Base-by-base conservation (phyloP, 1,140 invertebrate genomes). In the Potamilus streckersoni region DNA sequence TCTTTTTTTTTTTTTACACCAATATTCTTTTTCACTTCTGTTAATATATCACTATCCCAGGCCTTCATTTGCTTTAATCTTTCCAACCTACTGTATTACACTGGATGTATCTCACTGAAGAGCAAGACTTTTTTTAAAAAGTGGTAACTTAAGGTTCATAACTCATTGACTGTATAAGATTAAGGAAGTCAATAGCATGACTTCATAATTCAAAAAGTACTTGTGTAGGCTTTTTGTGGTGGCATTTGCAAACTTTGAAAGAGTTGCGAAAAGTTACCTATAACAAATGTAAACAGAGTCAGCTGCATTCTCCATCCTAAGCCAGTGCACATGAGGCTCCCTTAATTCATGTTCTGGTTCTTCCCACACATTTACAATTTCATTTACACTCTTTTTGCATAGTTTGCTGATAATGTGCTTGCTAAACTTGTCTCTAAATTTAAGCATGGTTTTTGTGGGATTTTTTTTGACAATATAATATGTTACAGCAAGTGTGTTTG, bases 351-450 rank as follows among this genome's bases (percentile, higher is more conserved):
- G 23, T 15, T 73, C 31, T 49, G 71, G 61, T 56, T 62, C 71
- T 55, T 73, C 71, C 20, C 65, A 62, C 6, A 73, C 8, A n/a
- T 20, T 49, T 61, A 64, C 60, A 63, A 73, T 73, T 64, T 63
- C 64, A 31, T 31, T 31, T 31, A 31, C 27, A 31, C 71, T 73
- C 60, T 69, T 38, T 16, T 64, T 49, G 61, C 38, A 3, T 6
- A 3, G 16, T 38, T 73, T 38, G 60, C 38, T 64, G 59, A 73
- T 11, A 71, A 59, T 19, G 71, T 55, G n/a, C 56, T 73, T 55
- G n/a, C 56, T 73, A 49, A 73, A 64, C 23, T 64, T 73, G 16
- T 64, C 71, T 64, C 71, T 63, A 55, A 72, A 72, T 64, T 72
- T 72, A 17, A 72, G 14, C 71, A 63, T 62, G 49, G 16, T 63